These are phyloP conservation scores for Xestia ashworthii DNA, from an alignment of 2,888 invertebrate species.

Conservation along the genomic window DNA sequence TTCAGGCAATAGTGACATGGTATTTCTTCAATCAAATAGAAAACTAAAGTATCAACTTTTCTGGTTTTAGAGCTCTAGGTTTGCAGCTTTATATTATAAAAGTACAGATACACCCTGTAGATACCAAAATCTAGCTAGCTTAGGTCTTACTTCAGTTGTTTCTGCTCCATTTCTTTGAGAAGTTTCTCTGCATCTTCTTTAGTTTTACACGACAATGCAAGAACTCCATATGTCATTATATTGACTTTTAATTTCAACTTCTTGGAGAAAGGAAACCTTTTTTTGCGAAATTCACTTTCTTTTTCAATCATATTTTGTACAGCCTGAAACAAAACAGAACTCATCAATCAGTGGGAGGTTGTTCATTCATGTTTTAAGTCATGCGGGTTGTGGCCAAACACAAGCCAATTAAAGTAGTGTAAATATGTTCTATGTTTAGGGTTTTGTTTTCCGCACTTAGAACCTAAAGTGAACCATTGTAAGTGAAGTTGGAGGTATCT, in stretches of 20 bases:
- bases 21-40: background rate
- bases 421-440: background rate
- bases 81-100: background rate
- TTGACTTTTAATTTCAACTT: slow-evolving; percentile 91
- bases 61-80: background rate
- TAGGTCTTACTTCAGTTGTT: slow-evolving; percentile 91
- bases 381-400: background rate
- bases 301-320: slow-evolving; percentile 90
- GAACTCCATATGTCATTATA: slow-evolving; percentile 96
- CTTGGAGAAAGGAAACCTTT: slow-evolving; percentile 81
- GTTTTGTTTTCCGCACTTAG: too few relatives aligned
- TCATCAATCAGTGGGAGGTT: background rate
- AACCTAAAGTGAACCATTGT: background rate
- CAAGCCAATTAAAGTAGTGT: background rate
- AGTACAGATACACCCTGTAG: background rate
- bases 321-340: slow-evolving; percentile 80
- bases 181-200: slow-evolving; percentile 92
- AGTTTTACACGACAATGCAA: slow-evolving; percentile 94
- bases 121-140: background rate
- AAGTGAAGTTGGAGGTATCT: background rate
- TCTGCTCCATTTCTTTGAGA: slow-evolving; percentile 93
- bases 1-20: background rate
- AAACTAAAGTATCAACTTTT: background rate
- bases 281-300: slow-evolving; percentile 82
- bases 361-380: background rate